Evolutionary conservation across 2,113 vertebrate genomes (phyloP), one percentile per base, ranked within the genome.

Genomic region (Tyto alba): DNA sequence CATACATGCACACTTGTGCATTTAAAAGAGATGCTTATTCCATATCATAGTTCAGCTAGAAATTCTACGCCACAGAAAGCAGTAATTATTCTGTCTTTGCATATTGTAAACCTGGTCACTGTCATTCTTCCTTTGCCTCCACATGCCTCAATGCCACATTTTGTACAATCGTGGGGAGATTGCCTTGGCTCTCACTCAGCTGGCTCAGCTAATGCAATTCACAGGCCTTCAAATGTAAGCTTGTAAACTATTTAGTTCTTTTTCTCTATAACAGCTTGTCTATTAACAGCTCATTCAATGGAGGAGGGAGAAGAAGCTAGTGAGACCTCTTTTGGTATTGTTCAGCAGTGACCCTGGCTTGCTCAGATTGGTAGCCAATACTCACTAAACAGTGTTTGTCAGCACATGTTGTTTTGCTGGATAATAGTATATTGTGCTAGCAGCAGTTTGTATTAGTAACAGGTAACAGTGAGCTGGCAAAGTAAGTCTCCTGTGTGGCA

Each of bases 191-290:
- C 77, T 94, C 47, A 38, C 82, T 96, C 96, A 96, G 95, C 92
- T 97, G 97, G 97, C 96, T 97, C 85, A 67, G 72, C 91, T 90
- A 88, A 92, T 93, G 95, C 80, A 96, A 97, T 97, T 95, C 95
- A 93, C 82, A 92, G 89, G 96, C 93, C 95, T 93, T 96, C 96
- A 93, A 90, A 96, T 92, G 95, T 93, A 88, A 95, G 93, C 95
- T 95, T 97, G 96, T 95, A 97, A 96, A 97, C 93, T 96, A 85
- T 95, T 96, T 95, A 93, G 88, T 93, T 95, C 91, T 95, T 82
- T 97, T 95, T 94, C 97, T 95, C 89, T 83, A 76, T 92, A 96
- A 94, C 91, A 97, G 89, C 93, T 97, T 97, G 96, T 97, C 96
- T 97, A 97, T 96, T 97, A 95, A 94, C 90, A 95, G 91, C 92